Conservation (phyloP, 2,113 vertebrate genomes). For the Callopanchax toddi region DNA sequence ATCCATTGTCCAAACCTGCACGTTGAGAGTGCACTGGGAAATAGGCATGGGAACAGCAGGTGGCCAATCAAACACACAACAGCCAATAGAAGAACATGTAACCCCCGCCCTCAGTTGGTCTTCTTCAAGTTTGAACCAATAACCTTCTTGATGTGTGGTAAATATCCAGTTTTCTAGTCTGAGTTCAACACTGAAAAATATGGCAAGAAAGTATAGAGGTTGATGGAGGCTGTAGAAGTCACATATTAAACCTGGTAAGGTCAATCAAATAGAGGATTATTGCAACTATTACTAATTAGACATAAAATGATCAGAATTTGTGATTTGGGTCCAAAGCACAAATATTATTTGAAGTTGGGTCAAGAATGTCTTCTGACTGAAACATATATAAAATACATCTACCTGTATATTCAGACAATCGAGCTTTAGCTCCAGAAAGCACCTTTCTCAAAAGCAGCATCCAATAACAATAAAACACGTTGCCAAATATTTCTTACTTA, state of each 20-base stretch:
- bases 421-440: too few relatives aligned
- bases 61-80: conserved; percentile 6
- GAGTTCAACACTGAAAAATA: background rate
- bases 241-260: too few relatives aligned
- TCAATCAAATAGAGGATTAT: too few relatives aligned
- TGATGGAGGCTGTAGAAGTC: background rate
- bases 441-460: too few relatives aligned
- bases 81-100: background rate
- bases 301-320: too few relatives aligned
- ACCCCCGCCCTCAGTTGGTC: background rate
- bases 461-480: too few relatives aligned
- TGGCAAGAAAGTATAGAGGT: background rate
- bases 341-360: too few relatives aligned
- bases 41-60: background rate
- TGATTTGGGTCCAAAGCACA: too few relatives aligned
- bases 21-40: background rate
- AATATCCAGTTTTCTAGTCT: background rate
- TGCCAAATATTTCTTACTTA: too few relatives aligned
- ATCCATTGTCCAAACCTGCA: conserved; percentile 20
- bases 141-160: background rate
- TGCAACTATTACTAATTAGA: background rate
- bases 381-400: too few relatives aligned
- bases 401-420: too few relatives aligned
- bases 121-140: background rate
- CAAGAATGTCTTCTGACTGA: too few relatives aligned